Percentiles rank a stretch among this genome's conserved stretches.
Evolutionary conservation across 2,888 invertebrate genomes (phyloP).

Genomic region (Adelphocoris suturalis): DNA sequence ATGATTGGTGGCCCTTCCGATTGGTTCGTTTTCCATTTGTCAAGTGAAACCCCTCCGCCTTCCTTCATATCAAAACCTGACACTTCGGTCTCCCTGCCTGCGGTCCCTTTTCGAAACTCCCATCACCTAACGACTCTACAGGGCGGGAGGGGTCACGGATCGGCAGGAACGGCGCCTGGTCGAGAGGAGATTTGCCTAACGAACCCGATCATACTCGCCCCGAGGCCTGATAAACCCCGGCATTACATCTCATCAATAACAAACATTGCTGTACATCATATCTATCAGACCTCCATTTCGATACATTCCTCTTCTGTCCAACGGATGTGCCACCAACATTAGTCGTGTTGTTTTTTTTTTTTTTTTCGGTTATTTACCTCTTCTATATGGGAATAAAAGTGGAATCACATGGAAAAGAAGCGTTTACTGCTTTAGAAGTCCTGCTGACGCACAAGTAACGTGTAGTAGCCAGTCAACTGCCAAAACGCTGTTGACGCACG

Average conservation of each 20-base stretch:
- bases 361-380: not conserved
- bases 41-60: slow-evolving; percentile 29
- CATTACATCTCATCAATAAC: slow-evolving; percentile 59
- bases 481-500: no score
- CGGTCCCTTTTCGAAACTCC: slow-evolving; percentile 32
- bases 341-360: not conserved
- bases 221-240: slow-evolving; percentile 46
- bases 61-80: not conserved
- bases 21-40: slow-evolving; percentile 44
- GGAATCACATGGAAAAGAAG: no score
- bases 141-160: slow-evolving; percentile 17
- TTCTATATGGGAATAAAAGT: no score
- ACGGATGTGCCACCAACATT: not conserved
- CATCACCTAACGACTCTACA: not conserved
- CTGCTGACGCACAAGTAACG: no score
- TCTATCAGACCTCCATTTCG: not conserved
- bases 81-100: not conserved
- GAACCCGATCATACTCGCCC: slow-evolving; percentile 40
- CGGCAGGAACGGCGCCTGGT: not conserved
- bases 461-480: no score
- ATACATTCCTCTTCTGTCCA: slow-evolving; percentile 10
- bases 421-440: no score
- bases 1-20: slow-evolving; percentile 18
- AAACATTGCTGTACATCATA: slow-evolving; percentile 25
- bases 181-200: slow-evolving; percentile 50